phyloP scores from a whole-genome alignment of 1,140 invertebrate genomes.

The Drosophila pectinifera region DNA sequence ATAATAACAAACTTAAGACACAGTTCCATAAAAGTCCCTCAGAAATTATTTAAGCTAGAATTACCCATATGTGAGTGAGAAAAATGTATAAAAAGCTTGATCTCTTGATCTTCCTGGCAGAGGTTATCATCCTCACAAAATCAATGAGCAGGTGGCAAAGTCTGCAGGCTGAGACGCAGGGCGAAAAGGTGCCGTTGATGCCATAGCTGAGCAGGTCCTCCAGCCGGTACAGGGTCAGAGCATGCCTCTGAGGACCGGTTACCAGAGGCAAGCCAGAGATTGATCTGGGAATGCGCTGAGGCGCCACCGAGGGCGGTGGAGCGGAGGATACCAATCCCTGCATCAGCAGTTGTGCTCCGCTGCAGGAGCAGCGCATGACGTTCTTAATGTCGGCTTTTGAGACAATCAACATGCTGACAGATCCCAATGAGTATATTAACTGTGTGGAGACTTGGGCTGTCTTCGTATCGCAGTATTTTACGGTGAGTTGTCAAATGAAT shows the following conservation, averaged over 20 bases:
- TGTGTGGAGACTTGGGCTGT: constrained; percentile 96
- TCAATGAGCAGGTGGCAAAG: constrained; percentile 91
- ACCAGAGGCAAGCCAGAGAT: constrained; percentile 89
- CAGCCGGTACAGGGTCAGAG: constrained; percentile 91
- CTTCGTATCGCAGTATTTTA: constrained; percentile 94
- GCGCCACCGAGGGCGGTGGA: constrained; percentile 49
- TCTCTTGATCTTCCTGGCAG: constrained; percentile 89
- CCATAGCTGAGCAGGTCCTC: constrained; percentile 92
- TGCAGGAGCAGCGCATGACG: constrained; percentile 88
- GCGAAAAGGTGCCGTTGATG: constrained; percentile 87
- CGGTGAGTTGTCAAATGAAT: constrained; percentile 87
- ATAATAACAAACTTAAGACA: constrained; percentile 7
- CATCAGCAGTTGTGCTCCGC: constrained; percentile 89
- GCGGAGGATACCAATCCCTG: constrained; percentile 28
- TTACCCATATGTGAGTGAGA: constrained; percentile 32
- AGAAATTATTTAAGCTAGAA: constrained; percentile 3
- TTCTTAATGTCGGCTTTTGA: constrained; percentile 93
- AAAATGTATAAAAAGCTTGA: constrained; percentile 31
- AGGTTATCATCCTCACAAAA: constrained; percentile 91
- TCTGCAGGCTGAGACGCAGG: constrained; percentile 87
- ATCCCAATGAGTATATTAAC: constrained; percentile 90
- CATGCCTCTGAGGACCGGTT: constrained; percentile 92
- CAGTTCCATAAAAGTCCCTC: background rate
- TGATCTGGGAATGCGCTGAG: constrained; percentile 84
- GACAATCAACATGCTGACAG: constrained; percentile 90